Percentiles rank a stretch among this genome's conserved stretches.
Evolutionary conservation across 2,797 vertebrate species (phyloP).

Genomic region (Sciurus carolinensis): DNA sequence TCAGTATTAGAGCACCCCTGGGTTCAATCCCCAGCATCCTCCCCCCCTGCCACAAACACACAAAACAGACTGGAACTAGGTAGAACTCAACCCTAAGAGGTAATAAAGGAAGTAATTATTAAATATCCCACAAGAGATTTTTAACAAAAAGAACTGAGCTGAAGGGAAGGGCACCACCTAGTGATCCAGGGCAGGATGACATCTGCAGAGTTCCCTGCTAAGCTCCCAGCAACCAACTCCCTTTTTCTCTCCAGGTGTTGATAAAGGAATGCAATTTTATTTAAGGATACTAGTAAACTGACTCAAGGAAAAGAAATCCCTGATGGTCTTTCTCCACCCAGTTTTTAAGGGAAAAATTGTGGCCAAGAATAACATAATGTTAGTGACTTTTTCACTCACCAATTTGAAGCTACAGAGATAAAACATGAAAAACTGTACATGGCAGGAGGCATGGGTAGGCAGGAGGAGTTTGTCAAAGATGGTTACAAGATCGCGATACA

Average conservation of each 20-base stretch:
- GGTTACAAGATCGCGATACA: slow-evolving; percentile 94
- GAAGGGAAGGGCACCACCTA: slow-evolving; percentile 11
- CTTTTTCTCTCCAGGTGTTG: no score
- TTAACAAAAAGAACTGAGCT: not conserved
- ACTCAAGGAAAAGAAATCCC: not conserved
- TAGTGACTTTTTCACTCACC: slow-evolving; percentile 90
- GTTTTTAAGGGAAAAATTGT: not conserved
- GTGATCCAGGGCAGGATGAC: not conserved
- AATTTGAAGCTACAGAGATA: slow-evolving; percentile 97
- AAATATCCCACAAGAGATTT: not conserved
- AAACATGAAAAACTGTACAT: slow-evolving; percentile 96
- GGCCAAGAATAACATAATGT: not conserved
- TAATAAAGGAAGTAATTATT: not conserved
- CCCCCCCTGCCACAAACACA: no score
- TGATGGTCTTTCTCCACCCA: not conserved
- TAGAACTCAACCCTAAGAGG: slow-evolving; percentile 9
- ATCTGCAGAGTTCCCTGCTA: not conserved
- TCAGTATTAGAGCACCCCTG: not conserved
- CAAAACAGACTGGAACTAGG: not conserved
- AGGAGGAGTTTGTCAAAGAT: slow-evolving; percentile 97
- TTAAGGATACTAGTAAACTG: not conserved
- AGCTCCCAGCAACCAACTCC: not conserved
- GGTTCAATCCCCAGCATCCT: not conserved
- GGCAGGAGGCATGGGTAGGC: slow-evolving; percentile 96
- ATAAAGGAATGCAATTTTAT: no score